Evolutionary conservation across 2,797 vertebrate genomes (phyloP), one percentile per base, ranked within the genome.

Genomic region (Nasua narica): DNA sequence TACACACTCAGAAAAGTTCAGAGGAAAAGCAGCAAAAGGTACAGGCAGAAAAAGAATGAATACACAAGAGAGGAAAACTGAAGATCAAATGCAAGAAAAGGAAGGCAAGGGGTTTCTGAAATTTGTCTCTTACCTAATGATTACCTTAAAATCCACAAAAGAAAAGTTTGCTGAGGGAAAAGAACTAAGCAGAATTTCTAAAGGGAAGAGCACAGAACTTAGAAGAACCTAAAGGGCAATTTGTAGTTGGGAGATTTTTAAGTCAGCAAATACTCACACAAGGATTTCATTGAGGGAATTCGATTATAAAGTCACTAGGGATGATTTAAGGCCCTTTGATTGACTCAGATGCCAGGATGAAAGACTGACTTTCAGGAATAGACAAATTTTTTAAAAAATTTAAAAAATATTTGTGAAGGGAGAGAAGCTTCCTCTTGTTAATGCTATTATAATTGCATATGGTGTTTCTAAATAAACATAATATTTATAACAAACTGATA

Each of bases 211-310:
- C 19, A 79, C 11, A 81, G 70, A 94, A 87, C 1, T 52, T 65
- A 90, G 92, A 94, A 95, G 52, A 54, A 54, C 35, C 84, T 67
- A 87, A 89, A 76, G 15, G 29, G 70, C 56, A 93, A 87, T 97
- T 94, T 91, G 87, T 84, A 94, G 50, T 56, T 60, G 48, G 37
- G 40, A 96, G 69, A 90, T 87, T 92, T 94, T 82, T 79, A 91
- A 87, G 79, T 58, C 84, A 96, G 56, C 60, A 89, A 98, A 91
- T 89, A 86, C 21, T 2, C 18, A 94, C 93, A 90, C 27, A 32
- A 86, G 69, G 78, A 93, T 88, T 93, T 88, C 54, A 37, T 58
- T 89, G 87, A 90, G 88, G 91, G 79, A 92, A 96, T 93, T 56
- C 58, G 77, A 96, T 91, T 94, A 87, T 40, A 27, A 85, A 94